phyloP scores from a whole-genome alignment of 2,113 vertebrate species.

The Neopipo cinnamomea region DNA sequence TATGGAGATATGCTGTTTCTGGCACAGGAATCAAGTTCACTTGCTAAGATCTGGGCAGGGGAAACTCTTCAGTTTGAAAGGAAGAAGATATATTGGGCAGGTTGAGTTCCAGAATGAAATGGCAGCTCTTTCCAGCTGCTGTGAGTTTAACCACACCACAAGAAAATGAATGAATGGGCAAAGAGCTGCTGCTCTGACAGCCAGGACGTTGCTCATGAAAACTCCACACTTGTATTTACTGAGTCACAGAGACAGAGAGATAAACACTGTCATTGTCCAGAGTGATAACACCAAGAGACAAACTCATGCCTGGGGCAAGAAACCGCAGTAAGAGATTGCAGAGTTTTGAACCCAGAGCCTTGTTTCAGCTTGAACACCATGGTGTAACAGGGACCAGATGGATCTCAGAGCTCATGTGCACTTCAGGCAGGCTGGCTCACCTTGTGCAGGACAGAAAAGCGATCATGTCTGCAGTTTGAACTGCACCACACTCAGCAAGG shows the following conservation, averaged over 20 bases:
- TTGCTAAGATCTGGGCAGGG: neutral
- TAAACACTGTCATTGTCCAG: neutral
- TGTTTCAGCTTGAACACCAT: neutral
- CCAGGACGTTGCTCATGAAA: neutral
- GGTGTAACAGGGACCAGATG: neutral
- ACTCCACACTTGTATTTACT: neutral
- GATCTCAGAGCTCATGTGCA: neutral
- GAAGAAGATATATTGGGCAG: neutral
- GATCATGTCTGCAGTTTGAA: neutral
- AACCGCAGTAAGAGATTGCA: neutral
- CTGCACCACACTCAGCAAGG: neutral
- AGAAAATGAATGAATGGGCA: neutral
- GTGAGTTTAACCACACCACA: neutral
- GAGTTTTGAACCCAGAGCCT: neutral
- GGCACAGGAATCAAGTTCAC: neutral
- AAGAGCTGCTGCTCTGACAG: neutral
- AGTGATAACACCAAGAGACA: neutral
- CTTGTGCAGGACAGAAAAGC: neutral
- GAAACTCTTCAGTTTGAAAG: neutral
- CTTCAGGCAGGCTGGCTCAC: neutral
- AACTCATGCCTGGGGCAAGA: neutral
- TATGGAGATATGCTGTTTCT: neutral
- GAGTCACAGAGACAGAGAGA: neutral
- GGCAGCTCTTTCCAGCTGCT: neutral
- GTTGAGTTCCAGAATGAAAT: slow-evolving; percentile 4